Conservation (phyloP, 1,140 invertebrate species). For the Nebria ingens region DNA sequence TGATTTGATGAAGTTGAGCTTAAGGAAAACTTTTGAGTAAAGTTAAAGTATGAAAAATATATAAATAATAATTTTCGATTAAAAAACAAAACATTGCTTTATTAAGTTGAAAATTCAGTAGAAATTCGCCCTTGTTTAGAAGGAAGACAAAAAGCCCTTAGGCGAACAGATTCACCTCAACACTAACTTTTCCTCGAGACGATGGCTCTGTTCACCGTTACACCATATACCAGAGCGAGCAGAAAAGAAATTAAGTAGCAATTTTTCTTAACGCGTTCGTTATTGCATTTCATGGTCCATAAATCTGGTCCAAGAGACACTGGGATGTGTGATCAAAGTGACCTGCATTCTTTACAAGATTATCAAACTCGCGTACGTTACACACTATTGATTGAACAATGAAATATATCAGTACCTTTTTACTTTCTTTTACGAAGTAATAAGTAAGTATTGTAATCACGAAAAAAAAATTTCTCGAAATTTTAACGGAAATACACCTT, state of each 20-base stretch:
- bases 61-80: neutral
- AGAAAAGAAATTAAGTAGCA: neutral
- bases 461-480: too few relatives aligned
- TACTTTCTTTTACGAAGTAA: too few relatives aligned
- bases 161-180: neutral
- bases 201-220: too few relatives aligned
- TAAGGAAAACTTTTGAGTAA: neutral
- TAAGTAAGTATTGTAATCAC: too few relatives aligned
- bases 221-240: neutral
- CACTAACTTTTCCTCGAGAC: neutral
- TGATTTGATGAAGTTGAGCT: too few relatives aligned
- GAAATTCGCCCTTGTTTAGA: neutral
- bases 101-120: neutral
- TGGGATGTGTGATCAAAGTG: neutral
- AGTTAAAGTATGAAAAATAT: neutral
- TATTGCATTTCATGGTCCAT: neutral
- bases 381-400: neutral
- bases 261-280: neutral
- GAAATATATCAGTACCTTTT: too few relatives aligned
- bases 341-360: neutral
- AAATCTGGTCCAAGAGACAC: neutral
- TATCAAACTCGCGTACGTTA: neutral
- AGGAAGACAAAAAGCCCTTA: neutral
- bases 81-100: neutral
- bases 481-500: too few relatives aligned